A percentile compares a stretch with the other conserved stretches of the same genome.
Evolutionary conservation across 2,888 invertebrate species (phyloP).

Genomic region (Ennomos quercinarius): DNA sequence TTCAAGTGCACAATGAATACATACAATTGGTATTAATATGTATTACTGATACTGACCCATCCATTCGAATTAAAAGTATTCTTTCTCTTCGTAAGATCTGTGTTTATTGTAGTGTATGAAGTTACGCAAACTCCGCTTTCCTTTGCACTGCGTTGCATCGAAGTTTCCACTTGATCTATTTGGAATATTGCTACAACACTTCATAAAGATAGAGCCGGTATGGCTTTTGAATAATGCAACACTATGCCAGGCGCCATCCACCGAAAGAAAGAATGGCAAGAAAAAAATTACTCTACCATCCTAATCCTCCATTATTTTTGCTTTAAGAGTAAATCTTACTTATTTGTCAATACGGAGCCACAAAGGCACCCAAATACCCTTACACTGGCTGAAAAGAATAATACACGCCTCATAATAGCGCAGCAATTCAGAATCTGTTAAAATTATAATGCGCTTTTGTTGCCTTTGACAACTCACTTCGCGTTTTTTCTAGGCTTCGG

Average conservation of each 20-base stretch:
- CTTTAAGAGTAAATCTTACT: constrained; percentile 80
- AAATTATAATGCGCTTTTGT: constrained; percentile 83
- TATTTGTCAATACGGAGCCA: constrained; percentile 85
- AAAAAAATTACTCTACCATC: constrained; percentile 66
- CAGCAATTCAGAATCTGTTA: constrained; percentile 83
- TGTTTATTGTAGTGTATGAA: constrained; percentile 55
- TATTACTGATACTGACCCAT: constrained; percentile 39
- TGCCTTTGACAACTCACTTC: constrained; percentile 76
- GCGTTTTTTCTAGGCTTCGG: constrained; percentile 57
- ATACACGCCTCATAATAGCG: constrained; percentile 83
- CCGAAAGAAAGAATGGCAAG: constrained; percentile 55
- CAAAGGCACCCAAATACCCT: constrained; percentile 83
- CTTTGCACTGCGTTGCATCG: constrained; percentile 58
- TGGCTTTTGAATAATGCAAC: constrained; percentile 71
- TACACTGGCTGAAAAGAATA: constrained; percentile 79
- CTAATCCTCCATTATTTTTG: constrained; percentile 82
- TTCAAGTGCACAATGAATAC: constrained; percentile 42
- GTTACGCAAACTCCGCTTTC: constrained; percentile 71
- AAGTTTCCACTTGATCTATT: constrained; percentile 77
- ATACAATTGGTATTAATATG: constrained; percentile 36
- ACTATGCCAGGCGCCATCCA: constrained; percentile 74
- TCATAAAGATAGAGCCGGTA: constrained; percentile 54
- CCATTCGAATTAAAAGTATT: constrained; percentile 53
- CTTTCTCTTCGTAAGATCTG: constrained; percentile 55
- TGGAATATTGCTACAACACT: constrained; percentile 65